phyloP scores from a whole-genome alignment of 2,797 vertebrate species.

The Pangasius macronema region DNA sequence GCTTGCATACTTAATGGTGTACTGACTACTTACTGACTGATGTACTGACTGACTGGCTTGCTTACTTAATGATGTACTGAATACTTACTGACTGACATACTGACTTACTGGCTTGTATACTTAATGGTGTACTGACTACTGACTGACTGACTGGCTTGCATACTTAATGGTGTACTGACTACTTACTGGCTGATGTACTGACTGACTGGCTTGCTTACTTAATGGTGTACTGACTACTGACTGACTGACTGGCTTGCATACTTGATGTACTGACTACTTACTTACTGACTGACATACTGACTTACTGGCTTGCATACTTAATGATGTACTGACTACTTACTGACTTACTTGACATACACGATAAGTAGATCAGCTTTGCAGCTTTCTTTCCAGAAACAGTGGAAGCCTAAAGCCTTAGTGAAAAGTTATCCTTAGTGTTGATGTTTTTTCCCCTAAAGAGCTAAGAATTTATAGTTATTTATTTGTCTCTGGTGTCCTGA shows the following conservation, averaged over 20 bases:
- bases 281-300: neutral
- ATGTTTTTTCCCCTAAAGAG: too few relatives aligned
- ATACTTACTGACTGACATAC: neutral
- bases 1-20: neutral
- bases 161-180: too few relatives aligned
- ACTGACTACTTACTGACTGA: neutral
- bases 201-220: neutral
- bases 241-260: too few relatives aligned
- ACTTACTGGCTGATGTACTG: neutral
- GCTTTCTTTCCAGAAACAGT: too few relatives aligned
- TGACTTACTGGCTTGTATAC: neutral
- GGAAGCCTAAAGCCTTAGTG: too few relatives aligned
- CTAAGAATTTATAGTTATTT: too few relatives aligned
- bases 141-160: neutral
- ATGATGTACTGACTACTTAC: neutral
- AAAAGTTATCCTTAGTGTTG: neutral
- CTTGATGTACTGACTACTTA: neutral
- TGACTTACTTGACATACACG: neutral
- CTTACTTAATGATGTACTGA: neutral
- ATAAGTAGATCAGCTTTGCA: neutral
- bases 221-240: too few relatives aligned
- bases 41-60: neutral
- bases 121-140: too few relatives aligned
- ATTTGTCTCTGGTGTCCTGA: too few relatives aligned
- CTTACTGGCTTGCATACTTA: too few relatives aligned